A percentile compares a stretch with the other conserved stretches of the same genome.
phyloP scores from a whole-genome alignment of 2,113 vertebrate genomes.

The Euleptes europaea region DNA sequence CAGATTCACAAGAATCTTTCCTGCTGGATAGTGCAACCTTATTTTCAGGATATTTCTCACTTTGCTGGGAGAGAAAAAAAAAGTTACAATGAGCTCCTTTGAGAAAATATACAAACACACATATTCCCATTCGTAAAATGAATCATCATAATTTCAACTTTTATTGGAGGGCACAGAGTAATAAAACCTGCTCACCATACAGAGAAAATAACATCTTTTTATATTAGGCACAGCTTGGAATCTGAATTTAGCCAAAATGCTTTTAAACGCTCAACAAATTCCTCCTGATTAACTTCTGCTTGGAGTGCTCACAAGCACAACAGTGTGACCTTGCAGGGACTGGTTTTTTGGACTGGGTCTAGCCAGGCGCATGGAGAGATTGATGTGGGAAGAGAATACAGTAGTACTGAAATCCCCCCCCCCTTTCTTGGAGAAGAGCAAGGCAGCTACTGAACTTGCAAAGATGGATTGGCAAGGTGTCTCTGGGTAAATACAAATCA shows the following conservation, averaged over 20 bases:
- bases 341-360: neutral
- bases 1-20: conserved; percentile 50
- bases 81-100: conserved; percentile 32
- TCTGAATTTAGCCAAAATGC: neutral
- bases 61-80: conserved; percentile 23
- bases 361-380: neutral
- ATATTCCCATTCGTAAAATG: conserved; percentile 26
- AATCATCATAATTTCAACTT: conserved; percentile 35
- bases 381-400: conserved; percentile 3
- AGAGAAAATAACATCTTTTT: conserved; percentile 10
- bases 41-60: conserved; percentile 40
- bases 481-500: neutral
- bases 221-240: neutral
- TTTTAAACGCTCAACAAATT: neutral
- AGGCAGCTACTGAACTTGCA: neutral
- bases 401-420: conserved; percentile 3
- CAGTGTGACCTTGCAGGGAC: neutral
- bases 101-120: conserved; percentile 18
- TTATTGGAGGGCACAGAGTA: conserved; percentile 30
- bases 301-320: conserved; percentile 22
- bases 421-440: neutral
- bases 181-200: conserved; percentile 9
- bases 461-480: neutral
- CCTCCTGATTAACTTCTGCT: neutral
- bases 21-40: conserved; percentile 41